Percentiles rank a stretch among this genome's conserved stretches.
Evolutionary conservation across 2,797 vertebrate genomes (phyloP).

Genomic region (Australoheros facetus): DNA sequence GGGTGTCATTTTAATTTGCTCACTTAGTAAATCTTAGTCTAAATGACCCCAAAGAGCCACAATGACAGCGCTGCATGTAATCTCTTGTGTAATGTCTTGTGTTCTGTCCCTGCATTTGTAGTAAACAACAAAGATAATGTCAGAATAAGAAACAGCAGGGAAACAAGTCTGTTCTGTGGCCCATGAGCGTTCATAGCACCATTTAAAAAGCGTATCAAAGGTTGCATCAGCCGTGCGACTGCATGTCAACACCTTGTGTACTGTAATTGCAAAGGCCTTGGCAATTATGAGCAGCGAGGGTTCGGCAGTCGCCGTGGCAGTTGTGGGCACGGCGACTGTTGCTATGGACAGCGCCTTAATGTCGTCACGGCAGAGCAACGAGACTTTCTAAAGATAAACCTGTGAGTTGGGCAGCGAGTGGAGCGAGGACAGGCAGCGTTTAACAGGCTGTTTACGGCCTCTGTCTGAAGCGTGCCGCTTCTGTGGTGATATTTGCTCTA

Average conservation of each 20-base stretch:
- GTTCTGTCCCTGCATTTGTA: background rate
- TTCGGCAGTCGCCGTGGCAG: conserved; percentile 19
- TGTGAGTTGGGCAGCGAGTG: conserved; percentile 17
- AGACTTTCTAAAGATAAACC: conserved; percentile 59
- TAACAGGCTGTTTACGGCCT: background rate
- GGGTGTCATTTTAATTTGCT: background rate
- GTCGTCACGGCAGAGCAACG: conserved; percentile 46
- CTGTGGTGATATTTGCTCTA: background rate
- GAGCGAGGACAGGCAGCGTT: background rate
- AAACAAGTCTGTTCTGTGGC: background rate
- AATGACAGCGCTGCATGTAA: too few species aligned
- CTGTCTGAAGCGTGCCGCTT: background rate
- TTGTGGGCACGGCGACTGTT: conserved; percentile 60
- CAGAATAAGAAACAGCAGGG: background rate
- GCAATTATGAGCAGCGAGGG: conserved; percentile 44
- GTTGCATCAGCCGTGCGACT: conserved; percentile 1
- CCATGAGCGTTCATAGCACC: background rate
- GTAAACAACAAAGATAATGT: background rate
- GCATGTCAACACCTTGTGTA: conserved; percentile 27
- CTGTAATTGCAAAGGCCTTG: conserved; percentile 22
- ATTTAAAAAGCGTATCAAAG: background rate
- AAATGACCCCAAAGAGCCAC: background rate
- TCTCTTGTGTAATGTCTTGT: too few species aligned
- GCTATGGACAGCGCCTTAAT: conserved; percentile 60
- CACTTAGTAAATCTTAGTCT: background rate